Evolutionary conservation across 2,113 vertebrate species (phyloP).

Genomic region (Plecturocebus donacophilus): DNA sequence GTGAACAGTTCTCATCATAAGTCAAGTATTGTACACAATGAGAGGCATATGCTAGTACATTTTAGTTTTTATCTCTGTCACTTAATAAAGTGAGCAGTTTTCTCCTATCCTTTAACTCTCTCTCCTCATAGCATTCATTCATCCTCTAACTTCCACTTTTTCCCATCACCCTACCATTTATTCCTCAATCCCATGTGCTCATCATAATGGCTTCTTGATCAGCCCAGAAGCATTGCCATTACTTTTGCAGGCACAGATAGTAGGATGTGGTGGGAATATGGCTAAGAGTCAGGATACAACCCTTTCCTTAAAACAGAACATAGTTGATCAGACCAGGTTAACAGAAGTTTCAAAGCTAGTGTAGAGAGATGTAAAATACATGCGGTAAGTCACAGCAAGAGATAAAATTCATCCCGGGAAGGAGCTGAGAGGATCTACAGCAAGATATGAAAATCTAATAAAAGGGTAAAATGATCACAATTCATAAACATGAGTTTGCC

Average conservation of each 20-base stretch:
- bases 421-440: background rate
- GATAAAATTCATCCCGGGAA: background rate
- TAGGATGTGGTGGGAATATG: background rate
- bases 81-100: background rate
- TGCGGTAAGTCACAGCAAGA: background rate
- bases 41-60: background rate
- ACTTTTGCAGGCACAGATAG: background rate
- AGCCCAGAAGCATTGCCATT: background rate
- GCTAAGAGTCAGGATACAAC: background rate
- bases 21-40: background rate
- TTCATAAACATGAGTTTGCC: background rate
- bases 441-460: background rate
- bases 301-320: background rate
- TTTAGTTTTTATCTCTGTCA: background rate
- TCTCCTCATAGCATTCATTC: background rate
- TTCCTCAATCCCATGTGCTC: background rate
- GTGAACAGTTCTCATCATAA: background rate
- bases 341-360: background rate
- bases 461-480: background rate
- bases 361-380: background rate
- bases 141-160: background rate
- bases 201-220: background rate
- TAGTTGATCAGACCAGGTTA: background rate
- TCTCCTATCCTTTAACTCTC: background rate
- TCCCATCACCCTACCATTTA: background rate